Evolutionary conservation across 2,888 invertebrate species (phyloP), one percentile per base, ranked within the genome.

Genomic region (Argyra leucocephala): DNA sequence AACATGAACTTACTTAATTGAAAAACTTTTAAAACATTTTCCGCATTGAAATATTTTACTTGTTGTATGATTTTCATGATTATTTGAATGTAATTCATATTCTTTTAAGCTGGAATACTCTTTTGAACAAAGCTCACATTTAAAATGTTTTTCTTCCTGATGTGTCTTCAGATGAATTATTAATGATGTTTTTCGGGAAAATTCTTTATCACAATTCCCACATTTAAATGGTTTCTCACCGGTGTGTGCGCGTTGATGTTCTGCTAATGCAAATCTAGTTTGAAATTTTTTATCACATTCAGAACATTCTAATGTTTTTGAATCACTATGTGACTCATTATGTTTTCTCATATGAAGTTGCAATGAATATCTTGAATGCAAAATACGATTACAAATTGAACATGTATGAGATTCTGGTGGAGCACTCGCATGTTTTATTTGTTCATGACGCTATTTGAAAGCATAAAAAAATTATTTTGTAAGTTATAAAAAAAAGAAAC

Each of bases 11-110:
- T 72, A 76, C 75, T 74, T 75, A 18, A 75, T 73, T 12, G 74
- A 72, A 67, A 75, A 76, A 64, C 73, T 74, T 70, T 75, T 76
- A 58, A 72, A 74, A 67, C 76, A 76, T 67, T 72, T 74, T 6
- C 73, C 71, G 63, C 75, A 75, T 66, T 75, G 74, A 68, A 72
- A 76, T 61, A 59, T 65, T 57, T 70, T 70, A 9, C 59, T 15
- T 23, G 5, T 59, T 59, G 59, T 23, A 59, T 22, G 15, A 23
- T 18, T 59, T 18, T 71, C 70, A 2, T 72, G 70, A 4, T 71
- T 66, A 24, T 71, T 70, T 0, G 68, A 67, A 15, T 69, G 65
- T 6, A 66, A 22, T 31, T 63, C 24, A 61, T 69, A 62, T 10
- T 65, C 64, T 15, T 67, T 65, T 66, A 66, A 68, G 24, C 68